Conservation (phyloP, 2,113 vertebrate genomes). For the Tinamus guttatus region DNA sequence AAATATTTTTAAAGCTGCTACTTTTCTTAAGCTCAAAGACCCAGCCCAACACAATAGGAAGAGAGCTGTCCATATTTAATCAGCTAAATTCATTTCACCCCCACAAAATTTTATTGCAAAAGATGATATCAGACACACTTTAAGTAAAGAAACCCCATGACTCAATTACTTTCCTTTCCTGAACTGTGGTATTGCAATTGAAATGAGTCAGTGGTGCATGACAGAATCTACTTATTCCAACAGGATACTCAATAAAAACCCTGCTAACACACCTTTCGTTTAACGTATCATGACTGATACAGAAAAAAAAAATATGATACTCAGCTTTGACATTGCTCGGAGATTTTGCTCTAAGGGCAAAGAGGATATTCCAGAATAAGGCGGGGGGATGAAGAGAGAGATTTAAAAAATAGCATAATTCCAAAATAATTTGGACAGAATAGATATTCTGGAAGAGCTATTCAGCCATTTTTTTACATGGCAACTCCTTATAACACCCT, state of each 20-base stretch:
- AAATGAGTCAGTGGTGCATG: conserved; percentile 65
- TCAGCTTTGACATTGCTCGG: conserved; percentile 24
- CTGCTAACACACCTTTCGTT: background rate
- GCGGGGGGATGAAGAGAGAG: no score
- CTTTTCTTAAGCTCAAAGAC: background rate
- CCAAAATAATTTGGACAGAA: background rate
- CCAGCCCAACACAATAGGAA: background rate
- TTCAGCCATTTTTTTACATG: background rate
- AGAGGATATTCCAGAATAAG: background rate
- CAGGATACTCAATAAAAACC: conserved; percentile 54
- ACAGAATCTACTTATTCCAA: conserved; percentile 64
- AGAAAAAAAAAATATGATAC: background rate
- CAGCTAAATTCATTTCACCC: conserved; percentile 56
- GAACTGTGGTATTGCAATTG: conserved; percentile 63
- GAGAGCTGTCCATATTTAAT: conserved; percentile 43
- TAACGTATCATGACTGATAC: background rate
- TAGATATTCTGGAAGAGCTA: background rate
- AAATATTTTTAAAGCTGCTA: conserved; percentile 6
- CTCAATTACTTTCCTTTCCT: conserved; percentile 68
- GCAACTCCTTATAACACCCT: background rate
- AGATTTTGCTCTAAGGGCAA: background rate
- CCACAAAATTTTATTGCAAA: conserved; percentile 64
- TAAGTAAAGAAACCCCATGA: conserved; percentile 62
- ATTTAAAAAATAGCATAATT: background rate
- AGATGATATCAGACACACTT: conserved; percentile 59